Evolutionary conservation across 2,888 invertebrate species (phyloP).

Genomic region (Athalia rosae): DNA sequence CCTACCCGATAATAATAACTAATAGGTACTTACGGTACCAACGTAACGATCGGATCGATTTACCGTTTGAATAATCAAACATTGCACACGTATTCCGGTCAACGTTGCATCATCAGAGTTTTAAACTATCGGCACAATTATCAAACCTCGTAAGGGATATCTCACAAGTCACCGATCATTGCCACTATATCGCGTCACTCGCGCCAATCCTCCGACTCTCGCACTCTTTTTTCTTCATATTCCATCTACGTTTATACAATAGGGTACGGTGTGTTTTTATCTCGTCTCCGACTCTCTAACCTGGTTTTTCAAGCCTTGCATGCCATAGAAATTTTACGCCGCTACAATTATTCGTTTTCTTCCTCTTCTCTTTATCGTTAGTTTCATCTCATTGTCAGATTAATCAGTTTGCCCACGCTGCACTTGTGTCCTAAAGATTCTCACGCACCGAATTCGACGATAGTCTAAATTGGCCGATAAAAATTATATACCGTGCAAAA

Average conservation of each 20-base stretch:
- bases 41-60: neutral
- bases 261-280: constrained; percentile 48
- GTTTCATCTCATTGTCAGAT: too few relatives aligned
- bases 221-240: constrained; percentile 7
- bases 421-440: neutral
- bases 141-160: constrained; percentile 17
- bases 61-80: neutral
- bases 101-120: neutral
- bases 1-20: constrained; percentile 2
- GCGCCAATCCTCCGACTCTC: constrained; percentile 26
- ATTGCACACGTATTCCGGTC: neutral
- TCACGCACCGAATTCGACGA: neutral
- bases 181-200: constrained; percentile 2
- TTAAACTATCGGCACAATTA: constrained; percentile 18
- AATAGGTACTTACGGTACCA: neutral
- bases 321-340: constrained; percentile 39
- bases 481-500: neutral
- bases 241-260: neutral
- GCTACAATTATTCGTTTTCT: too few relatives aligned
- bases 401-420: neutral
- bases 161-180: neutral
- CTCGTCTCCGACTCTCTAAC: constrained; percentile 70
- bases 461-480: too few relatives aligned
- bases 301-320: constrained; percentile 59
- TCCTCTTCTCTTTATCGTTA: too few relatives aligned